Conservation (phyloP, 2,113 vertebrate genomes). For the Madoqua kirkii region DNA sequence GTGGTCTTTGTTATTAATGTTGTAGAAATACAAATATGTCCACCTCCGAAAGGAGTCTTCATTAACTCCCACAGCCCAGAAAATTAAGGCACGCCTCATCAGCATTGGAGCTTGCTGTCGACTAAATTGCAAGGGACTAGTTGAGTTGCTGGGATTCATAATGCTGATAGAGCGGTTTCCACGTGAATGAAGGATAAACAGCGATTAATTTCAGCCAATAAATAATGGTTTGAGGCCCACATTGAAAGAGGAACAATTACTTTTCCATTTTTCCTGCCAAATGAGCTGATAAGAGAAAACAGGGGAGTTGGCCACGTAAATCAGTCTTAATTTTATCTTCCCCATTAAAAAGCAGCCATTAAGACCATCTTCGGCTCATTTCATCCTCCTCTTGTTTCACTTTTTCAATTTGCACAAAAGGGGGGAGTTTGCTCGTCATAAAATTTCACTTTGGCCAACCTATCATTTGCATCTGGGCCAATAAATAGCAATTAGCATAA, state of each 20-base stretch:
- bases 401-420: conserved; percentile 99
- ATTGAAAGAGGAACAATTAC: conserved; percentile 94
- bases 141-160: conserved; percentile 85
- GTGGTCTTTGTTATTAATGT: conserved; percentile 85
- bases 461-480: conserved; percentile 99
- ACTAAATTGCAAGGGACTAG: conserved; percentile 88
- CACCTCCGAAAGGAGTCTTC: conserved; percentile 86
- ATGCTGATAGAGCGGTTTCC: conserved; percentile 90
- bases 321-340: conserved; percentile 99
- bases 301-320: conserved; percentile 97
- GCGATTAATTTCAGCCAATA: conserved; percentile 95
- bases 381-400: conserved; percentile 99
- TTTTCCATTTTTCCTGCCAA: conserved; percentile 98
- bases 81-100: conserved; percentile 90
- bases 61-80: conserved; percentile 89
- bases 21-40: conserved; percentile 90
- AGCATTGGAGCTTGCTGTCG: conserved; percentile 80
- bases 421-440: conserved; percentile 99
- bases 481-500: conserved; percentile 99
- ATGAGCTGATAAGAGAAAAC: conserved; percentile 98
- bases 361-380: conserved; percentile 99
- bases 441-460: conserved; percentile 99
- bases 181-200: conserved; percentile 92
- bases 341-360: conserved; percentile 99
- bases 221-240: conserved; percentile 92